Conservation (phyloP, 2,888 invertebrate species). For the Abrostola tripartita region DNA sequence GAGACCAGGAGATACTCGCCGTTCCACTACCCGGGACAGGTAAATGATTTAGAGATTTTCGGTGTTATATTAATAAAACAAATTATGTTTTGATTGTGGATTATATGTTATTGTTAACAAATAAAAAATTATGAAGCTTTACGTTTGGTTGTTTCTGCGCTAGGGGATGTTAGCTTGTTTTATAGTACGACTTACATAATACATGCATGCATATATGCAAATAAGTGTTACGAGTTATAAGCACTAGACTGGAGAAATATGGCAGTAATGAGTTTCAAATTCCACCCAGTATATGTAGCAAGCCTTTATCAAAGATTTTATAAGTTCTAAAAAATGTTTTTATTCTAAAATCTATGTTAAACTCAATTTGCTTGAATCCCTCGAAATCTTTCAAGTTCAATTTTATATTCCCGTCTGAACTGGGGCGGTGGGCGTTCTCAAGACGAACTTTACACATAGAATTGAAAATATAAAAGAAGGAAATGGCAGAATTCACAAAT, state of each 20-base stretch:
- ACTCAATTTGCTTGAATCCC: constrained; percentile 14
- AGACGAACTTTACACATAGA: constrained; percentile 32
- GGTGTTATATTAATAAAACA: constrained; percentile 45
- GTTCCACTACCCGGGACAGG: constrained; percentile 76
- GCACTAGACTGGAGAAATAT: too few relatives aligned
- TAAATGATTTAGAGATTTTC: constrained; percentile 60
- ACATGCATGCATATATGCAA: too few relatives aligned
- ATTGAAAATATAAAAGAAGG: constrained; percentile 27
- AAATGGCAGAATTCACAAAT: constrained; percentile 15
- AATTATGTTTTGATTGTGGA: constrained; percentile 36
- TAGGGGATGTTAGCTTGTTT: not conserved
- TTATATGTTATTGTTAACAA: constrained; percentile 19
- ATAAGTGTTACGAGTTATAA: too few relatives aligned
- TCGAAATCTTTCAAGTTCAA: constrained; percentile 18
- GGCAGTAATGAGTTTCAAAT: too few relatives aligned
- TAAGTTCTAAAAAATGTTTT: constrained; percentile 9
- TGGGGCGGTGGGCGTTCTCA: constrained; percentile 6
- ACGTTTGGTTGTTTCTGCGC: not conserved
- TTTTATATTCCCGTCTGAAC: constrained; percentile 22
- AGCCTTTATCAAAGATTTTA: too few relatives aligned
- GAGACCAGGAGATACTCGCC: constrained; percentile 76
- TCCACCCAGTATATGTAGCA: too few relatives aligned
- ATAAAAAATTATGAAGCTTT: not conserved
- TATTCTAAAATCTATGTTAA: constrained; percentile 23
- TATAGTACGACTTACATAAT: not conserved